These are phyloP conservation scores for Rhizoglyphus robini DNA, from an alignment of 1,140 invertebrate genomes.

Conservation along the genomic window DNA sequence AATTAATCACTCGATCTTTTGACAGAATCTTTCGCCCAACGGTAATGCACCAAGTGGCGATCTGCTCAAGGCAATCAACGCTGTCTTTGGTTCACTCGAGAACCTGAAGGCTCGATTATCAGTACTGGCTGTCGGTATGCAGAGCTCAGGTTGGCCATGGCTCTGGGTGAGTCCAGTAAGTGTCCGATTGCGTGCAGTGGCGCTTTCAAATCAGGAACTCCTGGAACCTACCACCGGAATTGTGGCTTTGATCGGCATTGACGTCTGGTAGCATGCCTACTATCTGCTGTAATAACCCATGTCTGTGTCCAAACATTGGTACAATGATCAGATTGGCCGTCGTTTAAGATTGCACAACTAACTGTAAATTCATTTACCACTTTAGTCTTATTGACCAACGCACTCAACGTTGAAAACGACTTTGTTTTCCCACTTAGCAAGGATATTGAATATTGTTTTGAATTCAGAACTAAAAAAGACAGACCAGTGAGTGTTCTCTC, in stretches of 20 bases:
- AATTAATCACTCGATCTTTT: constrained; percentile 98
- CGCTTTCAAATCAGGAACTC: constrained; percentile 95
- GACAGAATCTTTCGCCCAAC: constrained; percentile 84
- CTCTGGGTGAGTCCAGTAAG: constrained; percentile 71
- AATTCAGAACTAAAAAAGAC: too few relatives aligned
- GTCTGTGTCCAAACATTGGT: too few relatives aligned
- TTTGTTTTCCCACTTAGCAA: too few relatives aligned
- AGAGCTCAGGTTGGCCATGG: constrained; percentile 99
- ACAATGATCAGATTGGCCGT: too few relatives aligned
- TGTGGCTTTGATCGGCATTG: constrained; percentile 89
- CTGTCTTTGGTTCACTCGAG: constrained; percentile 73
- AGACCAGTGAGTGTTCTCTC: too few relatives aligned
- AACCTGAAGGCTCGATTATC: constrained; percentile 72
- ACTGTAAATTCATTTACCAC: too few relatives aligned
- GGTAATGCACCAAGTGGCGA: constrained; percentile 49
- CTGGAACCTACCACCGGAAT: constrained; percentile 80
- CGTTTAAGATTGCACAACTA: too few relatives aligned
- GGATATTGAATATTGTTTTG: too few relatives aligned
- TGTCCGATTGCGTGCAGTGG: constrained; percentile 62
- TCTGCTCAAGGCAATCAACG: too few relatives aligned
- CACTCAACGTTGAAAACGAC: too few relatives aligned
- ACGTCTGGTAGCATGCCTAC: constrained; percentile 99
- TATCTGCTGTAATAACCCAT: constrained; percentile 99
- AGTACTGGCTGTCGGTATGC: constrained; percentile 65
- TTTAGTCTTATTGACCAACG: too few relatives aligned